Evolutionary conservation across 30 jellyfish, hydroid and myxozoan species (phyloP).

Genomic region (Aurelia aurita): DNA sequence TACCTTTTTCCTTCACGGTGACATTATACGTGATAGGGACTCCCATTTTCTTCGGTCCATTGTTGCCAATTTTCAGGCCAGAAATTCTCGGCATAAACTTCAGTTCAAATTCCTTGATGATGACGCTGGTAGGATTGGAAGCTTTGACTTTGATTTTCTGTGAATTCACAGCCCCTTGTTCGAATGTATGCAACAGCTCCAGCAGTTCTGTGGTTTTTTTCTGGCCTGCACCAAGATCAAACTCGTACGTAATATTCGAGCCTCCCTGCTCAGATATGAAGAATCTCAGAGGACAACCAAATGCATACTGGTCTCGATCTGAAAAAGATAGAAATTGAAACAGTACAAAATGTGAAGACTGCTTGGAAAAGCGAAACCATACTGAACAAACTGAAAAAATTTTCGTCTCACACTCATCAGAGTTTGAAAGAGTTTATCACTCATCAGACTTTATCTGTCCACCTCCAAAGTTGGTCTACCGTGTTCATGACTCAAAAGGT

Average conservation of each 20-base stretch:
- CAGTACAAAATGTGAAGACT: too few relatives aligned
- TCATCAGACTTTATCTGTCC: too few relatives aligned
- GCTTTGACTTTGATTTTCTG: slow-evolving; percentile 28
- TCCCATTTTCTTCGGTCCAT: slow-evolving; percentile 64
- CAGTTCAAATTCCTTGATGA: not conserved
- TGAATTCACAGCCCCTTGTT: slow-evolving; percentile 10
- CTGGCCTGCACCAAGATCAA: slow-evolving; percentile 27
- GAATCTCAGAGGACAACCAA: slow-evolving; percentile 45
- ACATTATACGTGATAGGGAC: slow-evolving; percentile 14
- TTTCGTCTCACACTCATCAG: too few relatives aligned
- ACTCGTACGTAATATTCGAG: slow-evolving; percentile 54
- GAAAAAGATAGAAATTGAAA: too few relatives aligned
- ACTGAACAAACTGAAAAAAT: too few relatives aligned
- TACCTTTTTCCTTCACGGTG: slow-evolving; percentile 48
- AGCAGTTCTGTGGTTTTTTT: slow-evolving; percentile 12
- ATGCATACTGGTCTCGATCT: slow-evolving; percentile 47
- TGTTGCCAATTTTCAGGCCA: slow-evolving; percentile 53
- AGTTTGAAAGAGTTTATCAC: too few relatives aligned
- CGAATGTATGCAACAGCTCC: slow-evolving; percentile 37
- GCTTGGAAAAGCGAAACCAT: too few relatives aligned
- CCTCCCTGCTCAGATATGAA: slow-evolving; percentile 54
- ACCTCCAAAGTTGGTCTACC: too few relatives aligned
- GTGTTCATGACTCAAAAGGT: too few relatives aligned
- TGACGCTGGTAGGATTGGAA: slow-evolving; percentile 53
- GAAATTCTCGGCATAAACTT: slow-evolving; percentile 60